A percentile compares a stretch with the other conserved stretches of the same genome.
Evolutionary conservation across 2,113 vertebrate species (phyloP).

Genomic region (Madoqua kirkii): DNA sequence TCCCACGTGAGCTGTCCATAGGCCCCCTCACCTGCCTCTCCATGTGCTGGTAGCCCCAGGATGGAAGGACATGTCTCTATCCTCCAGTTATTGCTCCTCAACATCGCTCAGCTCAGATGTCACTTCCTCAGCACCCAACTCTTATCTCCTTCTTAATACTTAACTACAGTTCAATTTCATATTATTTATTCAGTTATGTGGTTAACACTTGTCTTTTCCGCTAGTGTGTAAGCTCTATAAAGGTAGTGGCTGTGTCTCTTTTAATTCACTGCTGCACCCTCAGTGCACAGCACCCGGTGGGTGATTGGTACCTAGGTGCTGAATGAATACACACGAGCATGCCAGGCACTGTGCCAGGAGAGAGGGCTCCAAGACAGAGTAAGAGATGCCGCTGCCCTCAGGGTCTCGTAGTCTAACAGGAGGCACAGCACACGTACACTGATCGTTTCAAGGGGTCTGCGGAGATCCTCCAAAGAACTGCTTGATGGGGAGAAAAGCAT

Average conservation of each 20-base stretch:
- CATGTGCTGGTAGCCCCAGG: not conserved
- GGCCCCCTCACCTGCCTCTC: not conserved
- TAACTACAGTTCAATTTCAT: not conserved
- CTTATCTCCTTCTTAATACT: not conserved
- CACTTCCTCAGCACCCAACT: not conserved
- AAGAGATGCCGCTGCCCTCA: too few relatives aligned
- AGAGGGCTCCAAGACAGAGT: not conserved
- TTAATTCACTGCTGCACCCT: not conserved
- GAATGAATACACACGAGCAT: accelerated
- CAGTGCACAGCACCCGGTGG: not conserved
- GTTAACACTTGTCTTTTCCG: not conserved
- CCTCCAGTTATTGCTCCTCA: not conserved
- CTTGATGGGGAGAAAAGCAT: not conserved
- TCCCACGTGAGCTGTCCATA: accelerated
- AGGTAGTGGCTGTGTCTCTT: not conserved
- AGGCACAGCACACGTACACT: not conserved
- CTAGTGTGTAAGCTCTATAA: not conserved
- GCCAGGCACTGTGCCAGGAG: not conserved
- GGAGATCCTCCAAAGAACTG: not conserved
- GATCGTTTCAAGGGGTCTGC: not conserved
- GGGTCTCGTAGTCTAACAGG: not conserved
- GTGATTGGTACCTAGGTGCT: not conserved
- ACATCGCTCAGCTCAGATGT: not conserved
- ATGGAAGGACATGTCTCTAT: not conserved
- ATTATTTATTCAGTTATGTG: not conserved